phyloP scores from a whole-genome alignment of 2,888 invertebrate genomes.

The Melinaea marsaeus region DNA sequence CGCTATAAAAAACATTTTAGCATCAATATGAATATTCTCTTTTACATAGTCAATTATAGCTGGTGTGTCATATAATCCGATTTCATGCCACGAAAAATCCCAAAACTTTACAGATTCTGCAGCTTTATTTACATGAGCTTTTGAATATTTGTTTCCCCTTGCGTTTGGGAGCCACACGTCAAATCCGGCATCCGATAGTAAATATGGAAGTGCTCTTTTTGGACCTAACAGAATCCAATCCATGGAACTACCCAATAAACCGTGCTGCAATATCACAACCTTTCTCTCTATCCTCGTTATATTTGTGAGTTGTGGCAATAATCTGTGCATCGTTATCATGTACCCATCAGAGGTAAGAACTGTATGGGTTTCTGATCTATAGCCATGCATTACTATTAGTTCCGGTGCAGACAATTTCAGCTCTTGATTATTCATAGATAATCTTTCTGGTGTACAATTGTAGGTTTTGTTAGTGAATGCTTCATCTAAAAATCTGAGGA shows the following conservation, averaged over 20 bases:
- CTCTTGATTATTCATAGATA: constrained; percentile 13
- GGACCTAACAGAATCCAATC: constrained; percentile 50
- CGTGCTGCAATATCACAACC: constrained; percentile 45
- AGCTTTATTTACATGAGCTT: constrained; percentile 31
- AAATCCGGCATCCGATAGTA: constrained; percentile 70
- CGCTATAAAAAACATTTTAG: constrained; percentile 44
- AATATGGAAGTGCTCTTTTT: constrained; percentile 43
- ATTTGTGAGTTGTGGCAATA: constrained; percentile 25
- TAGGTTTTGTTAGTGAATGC: constrained; percentile 11
- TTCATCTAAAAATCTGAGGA: constrained; percentile 34
- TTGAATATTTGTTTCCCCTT: constrained; percentile 51
- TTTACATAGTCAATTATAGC: constrained; percentile 44
- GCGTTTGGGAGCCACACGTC: constrained; percentile 77
- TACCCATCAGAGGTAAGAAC: constrained; percentile 47
- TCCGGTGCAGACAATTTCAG: constrained; percentile 18
- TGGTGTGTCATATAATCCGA: constrained; percentile 48
- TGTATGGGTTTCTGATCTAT: constrained; percentile 40
- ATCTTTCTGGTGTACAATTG: constrained; percentile 7
- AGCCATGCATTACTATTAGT: constrained; percentile 37
- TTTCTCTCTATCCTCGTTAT: constrained; percentile 17
- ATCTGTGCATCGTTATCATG: constrained; percentile 42
- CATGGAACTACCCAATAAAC: constrained; percentile 47
- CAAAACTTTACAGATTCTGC: constrained; percentile 39
- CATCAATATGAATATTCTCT: constrained; percentile 30
- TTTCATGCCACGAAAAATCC: constrained; percentile 56